These are phyloP conservation scores for Spea multiplicata DNA, from an alignment of 2,113 vertebrate genomes.

Conservation along the genomic window DNA sequence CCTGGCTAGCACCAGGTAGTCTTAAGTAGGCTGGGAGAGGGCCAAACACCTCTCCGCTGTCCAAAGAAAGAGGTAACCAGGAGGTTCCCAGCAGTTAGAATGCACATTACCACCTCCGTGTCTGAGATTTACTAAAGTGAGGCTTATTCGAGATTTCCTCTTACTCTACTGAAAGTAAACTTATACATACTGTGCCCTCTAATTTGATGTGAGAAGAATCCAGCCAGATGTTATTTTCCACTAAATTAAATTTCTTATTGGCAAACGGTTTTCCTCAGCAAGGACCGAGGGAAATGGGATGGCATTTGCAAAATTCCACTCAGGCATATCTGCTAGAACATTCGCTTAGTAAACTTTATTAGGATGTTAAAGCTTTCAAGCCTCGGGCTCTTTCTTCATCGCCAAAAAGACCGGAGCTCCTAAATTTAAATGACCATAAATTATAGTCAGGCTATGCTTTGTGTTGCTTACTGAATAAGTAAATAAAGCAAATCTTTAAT, in stretches of 20 bases:
- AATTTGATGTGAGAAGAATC: slow-evolving; percentile 61
- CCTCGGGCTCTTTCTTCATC: slow-evolving; percentile 70
- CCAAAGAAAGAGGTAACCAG: too few species aligned
- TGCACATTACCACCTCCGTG: too few species aligned
- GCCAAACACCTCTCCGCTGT: too few species aligned
- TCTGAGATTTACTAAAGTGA: too few species aligned
- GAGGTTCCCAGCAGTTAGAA: too few species aligned
- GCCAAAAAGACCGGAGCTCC: slow-evolving; percentile 46
- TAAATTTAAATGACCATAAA: slow-evolving; percentile 41
- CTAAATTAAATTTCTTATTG: slow-evolving; percentile 73
- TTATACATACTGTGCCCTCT: slow-evolving; percentile 51
- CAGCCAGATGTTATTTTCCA: slow-evolving; percentile 69
- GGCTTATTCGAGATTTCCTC: too few species aligned
- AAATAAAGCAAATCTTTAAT: slow-evolving; percentile 18
- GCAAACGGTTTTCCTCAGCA: slow-evolving; percentile 65
- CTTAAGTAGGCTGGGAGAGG: too few species aligned
- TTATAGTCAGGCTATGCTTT: slow-evolving; percentile 14
- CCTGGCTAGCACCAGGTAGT: too few species aligned
- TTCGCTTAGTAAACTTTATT: slow-evolving; percentile 78
- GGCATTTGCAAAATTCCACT: slow-evolving; percentile 74
- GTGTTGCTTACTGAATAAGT: slow-evolving; percentile 25
- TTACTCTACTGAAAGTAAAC: not conserved
- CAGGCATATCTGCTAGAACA: slow-evolving; percentile 73
- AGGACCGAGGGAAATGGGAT: slow-evolving; percentile 74
- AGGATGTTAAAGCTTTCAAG: slow-evolving; percentile 73